Evolutionary conservation across 2,888 invertebrate genomes (phyloP).

Genomic region (Panopea generosa): DNA sequence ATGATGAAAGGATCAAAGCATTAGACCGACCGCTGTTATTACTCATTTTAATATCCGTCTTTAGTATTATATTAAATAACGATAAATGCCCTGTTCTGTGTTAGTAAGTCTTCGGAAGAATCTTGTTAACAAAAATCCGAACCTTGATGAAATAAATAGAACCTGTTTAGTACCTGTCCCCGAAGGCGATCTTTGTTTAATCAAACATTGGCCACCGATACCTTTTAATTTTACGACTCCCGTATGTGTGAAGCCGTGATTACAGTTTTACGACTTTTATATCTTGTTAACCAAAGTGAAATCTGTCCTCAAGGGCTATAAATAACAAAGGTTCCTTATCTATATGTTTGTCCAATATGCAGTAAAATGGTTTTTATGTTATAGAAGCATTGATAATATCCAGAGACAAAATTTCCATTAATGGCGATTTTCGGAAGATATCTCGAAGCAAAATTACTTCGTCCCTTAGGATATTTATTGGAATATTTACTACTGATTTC

Average conservation of each 20-base stretch:
- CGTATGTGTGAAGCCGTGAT: conserved; percentile 42
- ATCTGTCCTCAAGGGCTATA: conserved; percentile 28
- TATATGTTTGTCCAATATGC: conserved; percentile 39
- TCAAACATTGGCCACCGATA: conserved; percentile 33
- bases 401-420: conserved; percentile 10
- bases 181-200: conserved; percentile 18
- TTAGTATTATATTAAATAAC: too few relatives aligned
- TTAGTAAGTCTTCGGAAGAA: too few relatives aligned
- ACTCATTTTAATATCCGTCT: too few relatives aligned
- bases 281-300: conserved; percentile 22
- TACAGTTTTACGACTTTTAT: conserved; percentile 36
- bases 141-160: not conserved
- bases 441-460: too few relatives aligned
- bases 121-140: not conserved
- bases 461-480: too few relatives aligned
- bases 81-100: too few relatives aligned
- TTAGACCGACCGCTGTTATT: too few relatives aligned
- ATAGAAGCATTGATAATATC: conserved; percentile 6
- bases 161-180: conserved; percentile 24
- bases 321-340: conserved; percentile 26
- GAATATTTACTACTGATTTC: too few relatives aligned
- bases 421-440: not conserved
- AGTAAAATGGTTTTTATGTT: conserved; percentile 38
- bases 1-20: too few relatives aligned
- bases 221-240: conserved; percentile 42